A percentile compares a stretch with the other conserved stretches of the same genome.
Conservation (phyloP, 2,113 vertebrate species). For the Tricholaema leucomelas region DNA sequence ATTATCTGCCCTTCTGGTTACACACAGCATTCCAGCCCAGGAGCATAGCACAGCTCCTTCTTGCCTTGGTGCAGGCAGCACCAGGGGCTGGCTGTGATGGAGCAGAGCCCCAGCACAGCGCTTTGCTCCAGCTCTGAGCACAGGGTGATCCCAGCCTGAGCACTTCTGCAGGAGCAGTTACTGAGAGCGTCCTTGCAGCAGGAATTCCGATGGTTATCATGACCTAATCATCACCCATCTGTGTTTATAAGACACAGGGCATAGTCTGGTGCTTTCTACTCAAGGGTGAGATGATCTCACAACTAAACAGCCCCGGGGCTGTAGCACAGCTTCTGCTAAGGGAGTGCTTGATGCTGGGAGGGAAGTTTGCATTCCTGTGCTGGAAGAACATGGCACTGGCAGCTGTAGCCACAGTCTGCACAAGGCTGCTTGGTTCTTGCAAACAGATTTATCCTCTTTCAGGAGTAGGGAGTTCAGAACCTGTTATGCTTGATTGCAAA, state of each 20-base stretch:
- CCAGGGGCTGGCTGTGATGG: background rate
- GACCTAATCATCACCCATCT: slow-evolving; percentile 18
- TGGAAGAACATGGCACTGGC: background rate
- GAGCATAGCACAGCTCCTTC: background rate
- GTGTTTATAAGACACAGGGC: background rate
- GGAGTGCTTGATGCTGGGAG: fast-evolving
- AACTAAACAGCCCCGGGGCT: background rate
- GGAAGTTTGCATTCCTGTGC: background rate
- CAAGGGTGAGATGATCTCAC: slow-evolving; percentile 26
- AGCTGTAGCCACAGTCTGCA: background rate
- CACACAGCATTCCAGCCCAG: background rate
- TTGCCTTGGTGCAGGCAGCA: background rate
- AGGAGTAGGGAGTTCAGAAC: background rate
- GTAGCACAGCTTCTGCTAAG: background rate
- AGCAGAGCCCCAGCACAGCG: background rate
- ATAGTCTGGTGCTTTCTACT: background rate
- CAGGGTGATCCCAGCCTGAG: background rate
- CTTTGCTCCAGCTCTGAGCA: background rate
- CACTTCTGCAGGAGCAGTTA: background rate
- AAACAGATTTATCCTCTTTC: slow-evolving; percentile 2
- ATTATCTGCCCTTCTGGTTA: background rate
- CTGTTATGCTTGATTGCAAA: no score
- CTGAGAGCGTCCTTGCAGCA: background rate
- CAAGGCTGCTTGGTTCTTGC: slow-evolving; percentile 12
- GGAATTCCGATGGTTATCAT: background rate